Conservation (phyloP, 2,888 invertebrate genomes). For the Pogonocherus hispidulus region DNA sequence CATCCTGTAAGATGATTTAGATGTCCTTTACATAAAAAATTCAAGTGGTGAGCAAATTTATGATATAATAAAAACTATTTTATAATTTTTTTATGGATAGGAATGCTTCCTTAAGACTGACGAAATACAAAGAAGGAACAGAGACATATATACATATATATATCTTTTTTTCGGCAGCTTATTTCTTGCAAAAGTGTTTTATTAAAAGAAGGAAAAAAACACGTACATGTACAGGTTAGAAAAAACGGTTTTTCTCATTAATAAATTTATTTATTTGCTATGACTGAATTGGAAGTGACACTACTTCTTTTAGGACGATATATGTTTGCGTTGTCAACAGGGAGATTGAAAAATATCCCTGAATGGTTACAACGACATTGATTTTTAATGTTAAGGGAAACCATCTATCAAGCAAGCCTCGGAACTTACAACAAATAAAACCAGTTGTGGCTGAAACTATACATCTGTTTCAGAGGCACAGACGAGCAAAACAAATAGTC, state of each 20-base stretch:
- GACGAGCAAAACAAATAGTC: slow-evolving; percentile 2
- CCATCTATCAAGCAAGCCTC: not conserved
- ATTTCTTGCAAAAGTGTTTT: too few relatives aligned
- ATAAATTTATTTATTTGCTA: too few relatives aligned
- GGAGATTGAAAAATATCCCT: not conserved
- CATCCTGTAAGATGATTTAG: not conserved
- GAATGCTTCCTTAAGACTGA: not conserved
- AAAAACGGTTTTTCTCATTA: too few relatives aligned
- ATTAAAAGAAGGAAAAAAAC: too few relatives aligned
- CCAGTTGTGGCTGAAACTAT: not conserved
- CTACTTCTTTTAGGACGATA: too few relatives aligned
- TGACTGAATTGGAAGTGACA: too few relatives aligned
- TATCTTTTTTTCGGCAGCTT: too few relatives aligned
- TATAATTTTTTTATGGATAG: not conserved
- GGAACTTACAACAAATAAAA: not conserved
- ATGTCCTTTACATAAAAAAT: not conserved
- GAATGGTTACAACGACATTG: not conserved
- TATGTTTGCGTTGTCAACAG: too few relatives aligned
- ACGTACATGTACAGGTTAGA: too few relatives aligned
- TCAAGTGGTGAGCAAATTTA: not conserved
- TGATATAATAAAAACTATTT: not conserved
- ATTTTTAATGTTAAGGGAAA: not conserved
- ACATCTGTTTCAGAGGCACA: not conserved
- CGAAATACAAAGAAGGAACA: not conserved
- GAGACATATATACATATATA: too few relatives aligned